Evolutionary conservation across 2,113 vertebrate species (phyloP).

Genomic region (Psophia crepitans): DNA sequence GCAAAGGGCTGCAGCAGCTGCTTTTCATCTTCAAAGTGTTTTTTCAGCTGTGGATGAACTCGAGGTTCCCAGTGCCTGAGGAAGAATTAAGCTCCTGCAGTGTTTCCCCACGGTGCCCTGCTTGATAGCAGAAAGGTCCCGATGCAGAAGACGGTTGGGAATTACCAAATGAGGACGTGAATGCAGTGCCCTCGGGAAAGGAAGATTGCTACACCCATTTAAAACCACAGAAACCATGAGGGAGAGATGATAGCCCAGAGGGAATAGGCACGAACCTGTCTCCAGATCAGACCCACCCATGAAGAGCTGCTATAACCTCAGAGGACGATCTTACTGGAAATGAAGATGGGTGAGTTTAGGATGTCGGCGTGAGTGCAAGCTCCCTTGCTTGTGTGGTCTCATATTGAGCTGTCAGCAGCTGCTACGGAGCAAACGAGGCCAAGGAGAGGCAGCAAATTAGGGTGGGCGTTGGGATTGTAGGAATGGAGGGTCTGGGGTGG

Average conservation of each 20-base stretch:
- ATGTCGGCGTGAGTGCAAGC: too few relatives aligned
- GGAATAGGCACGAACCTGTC: accelerated
- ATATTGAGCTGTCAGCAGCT: neutral
- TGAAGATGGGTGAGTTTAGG: accelerated
- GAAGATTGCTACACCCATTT: neutral
- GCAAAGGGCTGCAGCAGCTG: neutral
- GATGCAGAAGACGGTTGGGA: neutral
- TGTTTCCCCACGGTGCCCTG: neutral
- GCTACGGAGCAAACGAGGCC: accelerated
- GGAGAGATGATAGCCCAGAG: neutral
- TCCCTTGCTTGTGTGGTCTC: neutral
- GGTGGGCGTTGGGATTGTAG: neutral
- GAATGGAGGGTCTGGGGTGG: neutral
- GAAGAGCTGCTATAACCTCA: too few relatives aligned
- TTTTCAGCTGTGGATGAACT: neutral
- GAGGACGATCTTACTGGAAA: neutral
- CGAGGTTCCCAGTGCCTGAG: neutral
- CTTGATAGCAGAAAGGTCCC: neutral
- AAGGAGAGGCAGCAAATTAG: neutral
- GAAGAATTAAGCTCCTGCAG: neutral
- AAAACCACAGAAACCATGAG: neutral
- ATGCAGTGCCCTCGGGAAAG: neutral
- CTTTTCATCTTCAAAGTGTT: neutral
- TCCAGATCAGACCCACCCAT: neutral
- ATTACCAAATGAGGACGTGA: accelerated